Percentiles rank a stretch among this genome's conserved stretches.
Conservation (phyloP, 1,140 invertebrate genomes). For the Procambarus clarkii region DNA sequence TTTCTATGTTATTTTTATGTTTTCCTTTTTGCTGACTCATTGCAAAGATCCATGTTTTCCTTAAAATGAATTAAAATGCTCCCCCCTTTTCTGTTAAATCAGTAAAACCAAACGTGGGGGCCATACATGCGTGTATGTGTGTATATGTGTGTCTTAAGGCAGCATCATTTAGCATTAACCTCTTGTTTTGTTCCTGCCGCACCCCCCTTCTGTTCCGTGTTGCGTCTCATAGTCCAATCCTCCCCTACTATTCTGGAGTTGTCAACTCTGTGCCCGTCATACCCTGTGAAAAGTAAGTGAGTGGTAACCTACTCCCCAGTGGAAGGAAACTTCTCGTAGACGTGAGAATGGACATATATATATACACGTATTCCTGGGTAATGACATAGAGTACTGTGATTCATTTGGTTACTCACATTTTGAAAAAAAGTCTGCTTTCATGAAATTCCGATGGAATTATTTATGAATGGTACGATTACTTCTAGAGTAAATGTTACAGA, state of each 20-base stretch:
- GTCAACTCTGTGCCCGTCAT: conserved; percentile 67
- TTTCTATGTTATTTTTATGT: no score
- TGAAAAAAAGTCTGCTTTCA: background rate
- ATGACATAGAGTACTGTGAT: conserved; percentile 19
- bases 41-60: background rate
- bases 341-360: conserved; percentile 37
- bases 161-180: conserved; percentile 53
- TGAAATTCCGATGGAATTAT: background rate
- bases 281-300: conserved; percentile 66
- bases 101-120: background rate
- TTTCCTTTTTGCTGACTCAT: no score
- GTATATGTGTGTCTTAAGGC: background rate
- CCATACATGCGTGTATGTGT: no score
- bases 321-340: conserved; percentile 20
- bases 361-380: background rate
- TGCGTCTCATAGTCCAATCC: conserved; percentile 61
- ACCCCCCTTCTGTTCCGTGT: conserved; percentile 60
- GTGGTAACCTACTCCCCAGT: conserved; percentile 46
- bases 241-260: conserved; percentile 62
- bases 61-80: conserved; percentile 17
- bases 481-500: background rate
- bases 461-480: background rate
- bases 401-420: background rate
- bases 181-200: conserved; percentile 43
- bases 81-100: conserved; percentile 23